Evolutionary conservation across 1,140 invertebrate species (phyloP), one percentile per base, ranked within the genome.

Genomic region (Conus betulinus): DNA sequence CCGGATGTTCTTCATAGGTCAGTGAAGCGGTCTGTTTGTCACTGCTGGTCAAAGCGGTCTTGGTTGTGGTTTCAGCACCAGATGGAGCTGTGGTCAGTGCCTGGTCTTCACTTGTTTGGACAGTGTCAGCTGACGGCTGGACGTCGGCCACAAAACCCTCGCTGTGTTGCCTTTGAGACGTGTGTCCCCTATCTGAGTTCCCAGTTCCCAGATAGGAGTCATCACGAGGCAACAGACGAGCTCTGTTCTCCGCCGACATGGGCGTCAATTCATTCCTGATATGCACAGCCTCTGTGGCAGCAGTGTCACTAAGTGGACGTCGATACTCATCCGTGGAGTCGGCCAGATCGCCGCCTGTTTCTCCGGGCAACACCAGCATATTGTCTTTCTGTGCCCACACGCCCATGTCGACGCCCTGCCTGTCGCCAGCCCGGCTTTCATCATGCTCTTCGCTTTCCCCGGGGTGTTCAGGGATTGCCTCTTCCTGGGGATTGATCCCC

Each of bases 221-320:
- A 6, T 53, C 79, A 23, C 79, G 79, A 8, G 79, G 79, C 79
- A 81, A 23, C 10, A 81, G 27, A 17, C 79, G 51, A 11, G 79
- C 79, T 51, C 39, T 81, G 79, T 81, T 81, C 51, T 81, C 79
- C 5, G 79, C 79, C 0, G 79, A 81, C 79, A 81, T 52, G 39
- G 79, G 79, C 39, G 79, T 81, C 79, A 81, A 5, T 23, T 81
- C 51, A 23, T 81, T 81, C 23, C 79, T 52, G 13, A 53, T 23
- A 51, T 81, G 79, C 51, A 81, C 79, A 53, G 79, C 20, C 79
- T 81, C 79, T 7, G 39, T 81, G 79, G 79, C 79, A 51, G 79
- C 79, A 51, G 27, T 81, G 79, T 81, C 79, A 53, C 79, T 81
- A 8, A 81, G 79, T 4, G 79, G 79, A 55, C 79, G 79, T 10